phyloP scores from a whole-genome alignment of 2,797 vertebrate species.

The Pseudopleuronectes americanus region DNA sequence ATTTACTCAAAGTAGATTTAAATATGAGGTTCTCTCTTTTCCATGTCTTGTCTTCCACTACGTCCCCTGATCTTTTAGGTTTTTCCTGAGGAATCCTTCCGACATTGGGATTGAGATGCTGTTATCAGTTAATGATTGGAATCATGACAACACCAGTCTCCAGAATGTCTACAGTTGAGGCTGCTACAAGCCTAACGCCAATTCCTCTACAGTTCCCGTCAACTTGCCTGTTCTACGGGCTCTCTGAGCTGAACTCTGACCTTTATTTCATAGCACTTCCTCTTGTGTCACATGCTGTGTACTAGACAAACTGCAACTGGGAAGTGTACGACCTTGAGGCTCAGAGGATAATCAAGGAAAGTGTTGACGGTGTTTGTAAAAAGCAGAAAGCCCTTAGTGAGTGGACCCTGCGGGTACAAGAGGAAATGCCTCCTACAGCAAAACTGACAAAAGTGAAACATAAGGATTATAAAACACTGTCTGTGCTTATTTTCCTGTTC shows the following conservation, averaged over 20 bases:
- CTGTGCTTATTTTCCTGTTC: accelerated
- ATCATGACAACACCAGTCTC: not conserved
- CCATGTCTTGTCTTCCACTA: no score
- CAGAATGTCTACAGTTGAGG: not conserved
- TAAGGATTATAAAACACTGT: not conserved
- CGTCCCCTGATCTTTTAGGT: no score
- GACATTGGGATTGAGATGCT: no score
- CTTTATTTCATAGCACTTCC: constrained; percentile 49
- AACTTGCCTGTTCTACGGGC: constrained; percentile 25
- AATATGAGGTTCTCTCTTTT: no score
- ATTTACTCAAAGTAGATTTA: no score
- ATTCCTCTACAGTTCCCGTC: constrained; percentile 20
- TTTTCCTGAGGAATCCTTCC: no score
- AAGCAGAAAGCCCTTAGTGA: not conserved
- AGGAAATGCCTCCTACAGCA: not conserved
- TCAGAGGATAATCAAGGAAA: constrained; percentile 24
- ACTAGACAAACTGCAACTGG: constrained; percentile 42
- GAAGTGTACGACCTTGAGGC: constrained; percentile 38
- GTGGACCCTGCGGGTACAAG: not conserved
- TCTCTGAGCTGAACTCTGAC: constrained; percentile 54
- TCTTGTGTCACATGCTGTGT: constrained; percentile 38
- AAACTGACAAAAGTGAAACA: no score
- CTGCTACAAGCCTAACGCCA: constrained; percentile 1
- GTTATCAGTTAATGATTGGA: not conserved
- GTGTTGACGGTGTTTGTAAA: not conserved